Evolutionary conservation across 2,113 vertebrate genomes (phyloP).

Genomic region (Hydropotes inermis): DNA sequence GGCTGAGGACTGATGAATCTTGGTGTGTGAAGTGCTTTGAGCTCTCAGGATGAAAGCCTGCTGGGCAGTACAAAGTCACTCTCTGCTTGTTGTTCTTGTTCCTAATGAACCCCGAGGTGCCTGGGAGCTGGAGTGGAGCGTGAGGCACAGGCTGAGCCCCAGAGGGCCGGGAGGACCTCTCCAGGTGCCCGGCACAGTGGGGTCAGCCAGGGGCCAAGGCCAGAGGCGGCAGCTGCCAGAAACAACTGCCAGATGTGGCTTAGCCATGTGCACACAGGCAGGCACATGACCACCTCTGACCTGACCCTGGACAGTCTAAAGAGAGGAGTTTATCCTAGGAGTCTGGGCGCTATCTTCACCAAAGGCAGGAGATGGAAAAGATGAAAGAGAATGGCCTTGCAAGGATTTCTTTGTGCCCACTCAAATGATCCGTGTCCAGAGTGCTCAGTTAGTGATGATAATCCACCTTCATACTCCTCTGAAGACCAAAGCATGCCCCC

Average conservation of each 20-base stretch:
- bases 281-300: neutral
- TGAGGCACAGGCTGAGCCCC: constrained; percentile 23
- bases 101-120: constrained; percentile 50
- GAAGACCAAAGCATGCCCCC: neutral
- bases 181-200: constrained; percentile 14
- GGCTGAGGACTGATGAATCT: constrained; percentile 42
- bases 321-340: neutral
- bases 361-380: neutral
- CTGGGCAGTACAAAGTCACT: constrained; percentile 69
- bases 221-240: constrained; percentile 21
- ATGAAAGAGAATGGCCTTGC: neutral
- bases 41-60: constrained; percentile 70
- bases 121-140: neutral
- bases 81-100: constrained; percentile 54
- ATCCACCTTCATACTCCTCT: neutral
- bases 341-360: neutral
- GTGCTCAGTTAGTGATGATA: neutral
- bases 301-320: neutral
- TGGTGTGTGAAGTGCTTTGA: constrained; percentile 72
- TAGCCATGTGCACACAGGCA: neutral
- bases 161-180: neutral
- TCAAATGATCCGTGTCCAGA: neutral
- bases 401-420: neutral
- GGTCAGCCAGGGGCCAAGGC: constrained; percentile 54
- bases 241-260: neutral